Evolutionary conservation across 2,797 vertebrate species (phyloP), one percentile per base, ranked within the genome.

Genomic region (Chaunax sp.): DNA sequence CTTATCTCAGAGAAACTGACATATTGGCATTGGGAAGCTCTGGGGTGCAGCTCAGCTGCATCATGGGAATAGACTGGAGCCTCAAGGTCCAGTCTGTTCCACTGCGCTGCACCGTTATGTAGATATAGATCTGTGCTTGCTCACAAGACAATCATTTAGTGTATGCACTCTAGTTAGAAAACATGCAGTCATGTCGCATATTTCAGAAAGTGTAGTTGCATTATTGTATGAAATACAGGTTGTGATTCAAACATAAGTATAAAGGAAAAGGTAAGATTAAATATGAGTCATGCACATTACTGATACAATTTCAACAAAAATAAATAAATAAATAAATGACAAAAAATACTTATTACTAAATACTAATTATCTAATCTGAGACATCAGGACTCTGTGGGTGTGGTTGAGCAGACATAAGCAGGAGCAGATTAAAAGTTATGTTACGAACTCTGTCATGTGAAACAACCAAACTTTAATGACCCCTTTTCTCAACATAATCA

Each of bases 1-100:
- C 53, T 72, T 76, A 67, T 68, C 47, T 54, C 37, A 84, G 66
- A 71, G 56, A 44, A 80, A 68, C 35, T 26, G 25, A 81, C 72
- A 84, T 77, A 66, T 40, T 75, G 76, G 37, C 44, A 30, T 41
- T 47, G 65, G 45, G 67, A 38, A 87, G 64, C 73, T 74, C 22
- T 44, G 67, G 64, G 67, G 55, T 19, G 16, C 47, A 71, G 70
- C 73, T 72, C 69, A 87, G 60, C 57, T 64, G 71, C 71, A 70
- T 79, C 59, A 13, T 25, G 50, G 54, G 55, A 75, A 74, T 69
- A 59, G 38, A 66, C 28, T 37, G 38, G 22, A 68, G 62, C 44
- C 47, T 69, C 23, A 1, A 71, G 47, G 59, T 72, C 23, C 43
- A 37, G n/a, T 54, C 28, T 44, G n/a, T 44, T 75, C 51, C 44